A percentile compares a stretch with the other conserved stretches of the same genome.
Conservation (phyloP, 2,797 vertebrate genomes). For the Cephalopachus bancanus region DNA sequence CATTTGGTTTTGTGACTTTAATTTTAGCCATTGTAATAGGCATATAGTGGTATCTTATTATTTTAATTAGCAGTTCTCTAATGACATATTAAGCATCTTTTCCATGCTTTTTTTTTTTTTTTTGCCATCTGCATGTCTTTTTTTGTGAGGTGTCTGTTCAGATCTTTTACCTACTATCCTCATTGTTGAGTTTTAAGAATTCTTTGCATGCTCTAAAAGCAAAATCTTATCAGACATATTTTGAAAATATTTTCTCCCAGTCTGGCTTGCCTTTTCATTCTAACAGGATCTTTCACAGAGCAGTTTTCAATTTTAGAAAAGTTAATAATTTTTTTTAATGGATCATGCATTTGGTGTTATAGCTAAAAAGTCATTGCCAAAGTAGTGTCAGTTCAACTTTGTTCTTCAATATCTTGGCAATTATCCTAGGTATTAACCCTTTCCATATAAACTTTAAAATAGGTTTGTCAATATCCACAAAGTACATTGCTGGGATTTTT, state of each 20-base stretch:
- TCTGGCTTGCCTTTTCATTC: neutral
- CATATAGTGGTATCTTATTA: neutral
- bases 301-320: conserved; percentile 31
- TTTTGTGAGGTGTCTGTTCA: neutral
- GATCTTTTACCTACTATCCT: neutral
- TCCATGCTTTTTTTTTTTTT: neutral
- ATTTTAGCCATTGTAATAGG: neutral
- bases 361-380: neutral
- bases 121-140: neutral
- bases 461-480: neutral
- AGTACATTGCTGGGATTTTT: neutral
- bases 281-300: neutral
- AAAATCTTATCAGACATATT: conserved; percentile 6
- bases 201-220: neutral
- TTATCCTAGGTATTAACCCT: neutral
- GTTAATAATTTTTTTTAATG: neutral
- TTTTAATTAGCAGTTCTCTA: neutral
- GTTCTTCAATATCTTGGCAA: neutral
- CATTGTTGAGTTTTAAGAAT: neutral
- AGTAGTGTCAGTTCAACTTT: neutral
- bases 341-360: neutral
- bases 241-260: neutral
- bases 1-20: neutral
- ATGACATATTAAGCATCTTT: neutral
- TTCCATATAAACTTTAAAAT: conserved; percentile 35